phyloP scores from a whole-genome alignment of 1,140 invertebrate species.

The Potamilus streckersoni region DNA sequence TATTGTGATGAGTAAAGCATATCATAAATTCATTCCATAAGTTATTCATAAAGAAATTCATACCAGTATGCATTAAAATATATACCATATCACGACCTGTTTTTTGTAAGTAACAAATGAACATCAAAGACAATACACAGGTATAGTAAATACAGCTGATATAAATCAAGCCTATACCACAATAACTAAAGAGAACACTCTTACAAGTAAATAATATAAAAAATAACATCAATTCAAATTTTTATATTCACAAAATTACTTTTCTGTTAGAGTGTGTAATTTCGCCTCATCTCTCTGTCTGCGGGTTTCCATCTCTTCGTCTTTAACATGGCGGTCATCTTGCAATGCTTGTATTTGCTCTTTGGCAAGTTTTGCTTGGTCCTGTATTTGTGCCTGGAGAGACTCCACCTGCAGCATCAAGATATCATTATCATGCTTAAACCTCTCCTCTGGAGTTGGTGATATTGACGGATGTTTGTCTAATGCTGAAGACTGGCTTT shows the following conservation, averaged over 20 bases:
- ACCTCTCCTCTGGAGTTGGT: conserved; percentile 52
- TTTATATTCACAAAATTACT: conserved; percentile 44
- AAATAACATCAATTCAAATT: no score
- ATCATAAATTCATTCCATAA: no score
- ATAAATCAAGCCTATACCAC: no score
- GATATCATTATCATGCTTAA: conserved; percentile 60
- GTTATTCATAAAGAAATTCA: no score
- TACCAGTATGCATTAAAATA: no score
- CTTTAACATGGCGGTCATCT: conserved; percentile 64
- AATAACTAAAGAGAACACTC: not conserved
- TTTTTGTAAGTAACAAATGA: no score
- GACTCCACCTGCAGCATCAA: conserved; percentile 60
- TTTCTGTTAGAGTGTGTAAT: conserved; percentile 66
- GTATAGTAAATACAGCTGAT: no score
- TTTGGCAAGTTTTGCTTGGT: conserved; percentile 64
- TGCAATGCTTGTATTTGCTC: conserved; percentile 64
- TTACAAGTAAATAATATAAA: not conserved
- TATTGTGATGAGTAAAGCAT: no score
- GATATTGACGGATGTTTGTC: not conserved
- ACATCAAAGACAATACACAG: no score
- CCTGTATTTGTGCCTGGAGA: conserved; percentile 65
- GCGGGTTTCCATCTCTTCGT: conserved; percentile 65
- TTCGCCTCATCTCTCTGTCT: conserved; percentile 65
- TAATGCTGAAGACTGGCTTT: no score
- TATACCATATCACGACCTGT: no score